Evolutionary conservation across 2,888 invertebrate species (phyloP), one percentile per base, ranked within the genome.

Genomic region (Drosophila vallismaia): DNA sequence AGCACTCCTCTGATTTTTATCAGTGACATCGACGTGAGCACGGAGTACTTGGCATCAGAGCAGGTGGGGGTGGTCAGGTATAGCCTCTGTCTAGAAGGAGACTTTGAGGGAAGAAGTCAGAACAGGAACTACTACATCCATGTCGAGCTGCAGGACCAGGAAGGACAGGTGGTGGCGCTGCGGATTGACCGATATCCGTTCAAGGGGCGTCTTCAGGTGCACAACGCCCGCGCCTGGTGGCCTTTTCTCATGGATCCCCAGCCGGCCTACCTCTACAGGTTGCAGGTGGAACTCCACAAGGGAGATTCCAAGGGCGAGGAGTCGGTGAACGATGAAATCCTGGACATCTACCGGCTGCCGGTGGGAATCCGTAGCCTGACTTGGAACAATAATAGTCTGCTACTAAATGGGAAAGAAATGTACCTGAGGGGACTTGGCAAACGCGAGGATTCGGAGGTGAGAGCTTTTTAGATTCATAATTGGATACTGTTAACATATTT

Each of bases 141-240:
- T 5, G n/a, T 36, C 1, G n/a, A 36, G 36, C 36, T 36, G 9
- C 36, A 36, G 19, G 19, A 4, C 8, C 31, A 57, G n/a, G 53
- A 19, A 19, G 19, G 66, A 3, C 93, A 92, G 69, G 92, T 94
- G 26, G 93, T 94, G 0, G 93, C 93, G 0, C 92, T 93, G 6
- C 93, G 93, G 64, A 92, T 93, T 2, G 93, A 93, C 69, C 88
- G 89, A 9, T 90, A 91, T 2, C 84, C 91, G 26, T 90, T 93
- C 12, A 90, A 92, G 63, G 96, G 96, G 0, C 92, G 93, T 1
- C 86, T 97, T 7, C 92, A 93, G 77, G 93, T 98, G 2, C 93
- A 94, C 0, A 93, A 95, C 76, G 95, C 95, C 0, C 94, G 94
- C 57, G 93, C 97, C n/a, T 98, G 98, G 98, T 98, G 98, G 98